These are phyloP conservation scores for Chloroceryle amazona DNA, from an alignment of 2,797 vertebrate genomes.

Conservation along the genomic window DNA sequence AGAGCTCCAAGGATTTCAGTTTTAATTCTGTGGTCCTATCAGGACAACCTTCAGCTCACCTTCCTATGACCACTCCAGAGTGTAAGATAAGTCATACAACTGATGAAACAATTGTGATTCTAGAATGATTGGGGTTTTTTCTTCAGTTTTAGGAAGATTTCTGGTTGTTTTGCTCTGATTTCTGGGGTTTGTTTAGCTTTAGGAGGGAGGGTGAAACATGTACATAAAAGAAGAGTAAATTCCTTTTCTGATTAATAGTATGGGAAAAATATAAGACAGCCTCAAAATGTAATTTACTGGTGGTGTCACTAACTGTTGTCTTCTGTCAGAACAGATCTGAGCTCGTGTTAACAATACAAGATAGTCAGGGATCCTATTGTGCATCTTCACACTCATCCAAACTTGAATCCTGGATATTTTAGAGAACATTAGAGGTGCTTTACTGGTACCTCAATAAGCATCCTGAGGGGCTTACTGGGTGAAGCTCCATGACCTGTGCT, in stretches of 20 bases:
- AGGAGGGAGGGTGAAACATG: not conserved
- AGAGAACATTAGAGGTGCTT: not conserved
- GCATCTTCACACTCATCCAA: no score
- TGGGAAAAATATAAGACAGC: not conserved
- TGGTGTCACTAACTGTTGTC: not conserved
- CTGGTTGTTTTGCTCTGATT: no score
- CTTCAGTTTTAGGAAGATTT: not conserved
- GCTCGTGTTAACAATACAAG: no score
- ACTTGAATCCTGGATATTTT: no score
- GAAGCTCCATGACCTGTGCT: no score
- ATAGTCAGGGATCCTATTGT: no score
- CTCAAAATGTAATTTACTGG: not conserved
- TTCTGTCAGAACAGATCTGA: not conserved
- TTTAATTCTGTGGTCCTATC: not conserved
- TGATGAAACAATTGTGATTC: no score
- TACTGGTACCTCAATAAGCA: no score
- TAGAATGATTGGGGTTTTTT: not conserved
- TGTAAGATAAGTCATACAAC: fast-evolving
- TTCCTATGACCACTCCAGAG: not conserved
- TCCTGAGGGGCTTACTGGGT: no score
- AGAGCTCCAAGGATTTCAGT: not conserved
- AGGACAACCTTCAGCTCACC: not conserved
- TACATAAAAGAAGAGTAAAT: not conserved
- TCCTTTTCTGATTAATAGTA: not conserved
- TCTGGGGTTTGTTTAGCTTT: no score